Base-by-base conservation (phyloP, 2,113 vertebrate species). In the Apeltes quadracus region DNA sequence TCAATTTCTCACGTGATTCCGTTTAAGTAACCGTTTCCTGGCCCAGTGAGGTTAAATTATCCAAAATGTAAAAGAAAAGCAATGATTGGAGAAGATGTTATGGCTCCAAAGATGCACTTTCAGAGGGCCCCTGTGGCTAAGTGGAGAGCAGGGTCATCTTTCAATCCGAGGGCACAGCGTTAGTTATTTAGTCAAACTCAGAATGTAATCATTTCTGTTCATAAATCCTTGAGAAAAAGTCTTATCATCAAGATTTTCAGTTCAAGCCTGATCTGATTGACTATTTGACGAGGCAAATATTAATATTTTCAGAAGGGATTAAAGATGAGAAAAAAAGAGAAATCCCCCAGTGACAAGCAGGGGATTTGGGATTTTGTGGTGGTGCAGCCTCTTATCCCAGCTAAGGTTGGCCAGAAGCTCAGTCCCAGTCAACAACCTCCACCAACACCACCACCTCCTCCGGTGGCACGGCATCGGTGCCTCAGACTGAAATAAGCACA, bases 401-500 rank as follows among this genome's bases (percentile, higher is more conserved):
- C 46, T 51, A 23, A n/a, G 73, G 44, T 56, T 81, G 84, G 78
- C 72, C 18, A 7, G 18, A 29, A 68, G 80, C 86, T 79, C 66
- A 29, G 58, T 44, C 58, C 64, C 72, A 34, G 70, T 50, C 64
- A 69, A 75, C 72, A 73, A 51, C 41, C 41, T 12, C 54, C 36
- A 18, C 18, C 54, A 3, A 12, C 34, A 1, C 23, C 48, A 18
- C 78, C 67, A 7, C 36, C 50, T 18, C 66, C 75, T 50, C 58
- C 22, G 2, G 63, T 67, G 64, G 76, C 61, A 57, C 22, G 34
- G 53, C 70, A 61, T 56, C 3, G 39, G 75, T 76, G 72, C 58
- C 63, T 78, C 61, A 18, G 61, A 53, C 68, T 75, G 69, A 81
- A 81, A 84, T 62, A 76, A 76, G 56, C 66, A 54, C 36, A 81